A percentile compares a stretch with the other conserved stretches of the same genome.
Evolutionary conservation across 2,888 invertebrate genomes (phyloP).

Genomic region (Cephus rjabovi): DNA sequence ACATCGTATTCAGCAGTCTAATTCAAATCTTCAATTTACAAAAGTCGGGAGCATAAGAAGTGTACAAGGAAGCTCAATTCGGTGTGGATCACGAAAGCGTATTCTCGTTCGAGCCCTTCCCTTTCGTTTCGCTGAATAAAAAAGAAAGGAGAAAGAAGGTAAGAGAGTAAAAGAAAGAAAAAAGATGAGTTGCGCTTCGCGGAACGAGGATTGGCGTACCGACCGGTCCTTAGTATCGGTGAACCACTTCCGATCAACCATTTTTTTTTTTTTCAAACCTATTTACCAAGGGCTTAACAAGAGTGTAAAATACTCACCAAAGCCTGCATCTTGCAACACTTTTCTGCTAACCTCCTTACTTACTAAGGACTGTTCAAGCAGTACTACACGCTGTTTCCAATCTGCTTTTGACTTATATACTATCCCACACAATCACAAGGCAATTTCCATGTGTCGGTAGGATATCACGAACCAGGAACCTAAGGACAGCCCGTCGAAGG

Average conservation of each 20-base stretch:
- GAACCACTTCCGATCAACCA: background rate
- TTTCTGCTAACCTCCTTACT: constrained; percentile 45
- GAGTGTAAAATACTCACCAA: constrained; percentile 12
- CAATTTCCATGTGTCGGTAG: constrained; percentile 13
- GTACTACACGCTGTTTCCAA: constrained; percentile 43
- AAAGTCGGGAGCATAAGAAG: background rate
- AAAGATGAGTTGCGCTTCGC: background rate
- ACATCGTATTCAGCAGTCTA: background rate
- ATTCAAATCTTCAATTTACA: background rate
- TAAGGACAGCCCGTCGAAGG: constrained; percentile 39
- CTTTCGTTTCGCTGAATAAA: background rate
- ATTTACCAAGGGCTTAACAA: background rate
- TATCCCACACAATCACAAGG: constrained; percentile 19
- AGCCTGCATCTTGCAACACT: constrained; percentile 19
- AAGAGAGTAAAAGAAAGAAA: background rate
- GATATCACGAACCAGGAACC: constrained; percentile 48
- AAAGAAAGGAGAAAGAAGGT: constrained; percentile 4
- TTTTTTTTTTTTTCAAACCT: background rate
- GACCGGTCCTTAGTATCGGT: background rate
- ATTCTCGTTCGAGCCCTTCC: background rate
- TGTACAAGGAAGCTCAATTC: background rate
- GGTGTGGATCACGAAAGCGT: background rate
- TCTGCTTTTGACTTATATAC: constrained; percentile 54
- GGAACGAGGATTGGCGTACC: background rate
- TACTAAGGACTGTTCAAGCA: constrained; percentile 50